phyloP scores from a whole-genome alignment of 2,888 invertebrate species.

The Biston stratarius region DNA sequence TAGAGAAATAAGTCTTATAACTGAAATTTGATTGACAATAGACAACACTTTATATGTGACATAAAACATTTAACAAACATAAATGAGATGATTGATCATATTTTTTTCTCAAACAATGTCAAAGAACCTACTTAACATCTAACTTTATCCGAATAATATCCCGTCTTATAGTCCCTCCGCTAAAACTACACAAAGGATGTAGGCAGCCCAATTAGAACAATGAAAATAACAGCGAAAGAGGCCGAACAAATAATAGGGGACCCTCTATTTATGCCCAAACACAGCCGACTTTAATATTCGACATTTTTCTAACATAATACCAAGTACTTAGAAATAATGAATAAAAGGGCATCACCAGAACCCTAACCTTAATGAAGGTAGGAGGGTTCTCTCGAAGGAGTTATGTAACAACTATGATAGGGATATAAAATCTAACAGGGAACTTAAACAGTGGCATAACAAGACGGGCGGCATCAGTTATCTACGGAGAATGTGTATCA shows the following conservation, averaged over 20 bases:
- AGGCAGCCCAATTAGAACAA: constrained; percentile 47
- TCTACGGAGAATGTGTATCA: constrained; percentile 48
- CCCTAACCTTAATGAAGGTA: constrained; percentile 71
- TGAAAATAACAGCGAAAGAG: constrained; percentile 49
- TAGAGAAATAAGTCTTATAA: too few relatives aligned
- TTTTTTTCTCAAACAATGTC: constrained; percentile 15
- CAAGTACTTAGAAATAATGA: constrained; percentile 74
- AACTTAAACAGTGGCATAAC: constrained; percentile 61
- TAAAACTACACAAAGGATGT: constrained; percentile 47
- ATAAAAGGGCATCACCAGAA: constrained; percentile 65
- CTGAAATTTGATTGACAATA: too few relatives aligned
- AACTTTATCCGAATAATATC: constrained; percentile 39
- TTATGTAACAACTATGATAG: constrained; percentile 73
- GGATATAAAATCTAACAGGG: constrained; percentile 80
- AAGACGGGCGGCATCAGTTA: constrained; percentile 55
- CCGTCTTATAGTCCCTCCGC: constrained; percentile 32
- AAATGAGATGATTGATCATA: not conserved
- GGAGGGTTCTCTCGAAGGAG: constrained; percentile 68
- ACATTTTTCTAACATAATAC: constrained; percentile 72
- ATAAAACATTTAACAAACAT: too few relatives aligned
- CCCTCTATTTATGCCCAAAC: constrained; percentile 61
- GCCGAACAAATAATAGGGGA: constrained; percentile 47
- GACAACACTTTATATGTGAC: too few relatives aligned
- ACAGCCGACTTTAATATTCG: constrained; percentile 65
- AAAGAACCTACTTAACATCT: constrained; percentile 7